Percentiles rank a stretch among this genome's conserved stretches.
Evolutionary conservation across 2,797 vertebrate genomes (phyloP).

Genomic region (Sebastes goodei): DNA sequence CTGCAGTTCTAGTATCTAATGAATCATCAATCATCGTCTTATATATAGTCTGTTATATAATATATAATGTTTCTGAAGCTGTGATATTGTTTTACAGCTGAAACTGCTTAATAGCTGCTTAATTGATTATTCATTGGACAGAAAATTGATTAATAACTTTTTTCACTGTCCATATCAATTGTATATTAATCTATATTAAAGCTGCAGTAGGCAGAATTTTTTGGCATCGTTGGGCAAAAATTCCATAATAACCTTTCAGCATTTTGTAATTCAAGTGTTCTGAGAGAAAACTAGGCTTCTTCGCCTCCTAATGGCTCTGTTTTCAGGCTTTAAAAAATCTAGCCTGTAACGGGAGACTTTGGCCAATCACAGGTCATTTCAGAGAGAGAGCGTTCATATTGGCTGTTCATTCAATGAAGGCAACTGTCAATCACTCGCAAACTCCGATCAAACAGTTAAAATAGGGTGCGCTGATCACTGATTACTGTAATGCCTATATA

Average conservation of each 20-base stretch:
- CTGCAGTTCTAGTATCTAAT: conserved; percentile 30
- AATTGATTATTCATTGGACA: neutral
- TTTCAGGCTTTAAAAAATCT: too few species aligned
- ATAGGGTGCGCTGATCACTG: too few species aligned
- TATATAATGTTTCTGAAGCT: neutral
- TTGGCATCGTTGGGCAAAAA: neutral
- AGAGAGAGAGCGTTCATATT: too few species aligned
- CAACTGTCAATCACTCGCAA: neutral
- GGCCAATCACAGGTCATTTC: too few species aligned
- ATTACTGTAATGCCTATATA: too few species aligned
- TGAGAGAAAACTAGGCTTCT: neutral
- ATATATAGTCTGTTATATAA: neutral
- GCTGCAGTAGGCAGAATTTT: neutral
- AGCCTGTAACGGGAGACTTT: fast-evolving
- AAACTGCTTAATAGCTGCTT: neutral
- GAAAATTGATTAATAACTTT: neutral
- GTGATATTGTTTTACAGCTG: neutral
- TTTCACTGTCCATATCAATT: neutral
- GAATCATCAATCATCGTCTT: conserved; percentile 30
- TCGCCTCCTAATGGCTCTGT: neutral
- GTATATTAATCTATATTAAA: neutral
- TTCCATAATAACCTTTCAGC: neutral
- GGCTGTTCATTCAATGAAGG: neutral
- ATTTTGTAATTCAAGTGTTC: neutral
- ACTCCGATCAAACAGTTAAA: neutral